These are phyloP conservation scores for Chaetodon trifascialis DNA, from an alignment of 2,113 vertebrate genomes.

Conservation along the genomic window DNA sequence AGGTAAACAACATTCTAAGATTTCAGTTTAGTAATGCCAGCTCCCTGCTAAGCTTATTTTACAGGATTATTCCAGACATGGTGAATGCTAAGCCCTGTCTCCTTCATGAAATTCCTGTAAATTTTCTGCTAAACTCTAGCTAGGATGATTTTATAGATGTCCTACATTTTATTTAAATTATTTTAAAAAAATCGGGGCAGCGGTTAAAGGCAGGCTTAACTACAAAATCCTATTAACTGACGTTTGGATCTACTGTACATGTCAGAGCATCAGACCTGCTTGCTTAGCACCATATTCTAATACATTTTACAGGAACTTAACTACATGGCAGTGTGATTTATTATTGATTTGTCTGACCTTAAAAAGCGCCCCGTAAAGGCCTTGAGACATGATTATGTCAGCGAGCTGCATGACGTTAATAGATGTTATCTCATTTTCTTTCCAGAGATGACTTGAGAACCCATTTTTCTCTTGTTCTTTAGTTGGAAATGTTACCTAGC, in stretches of 20 bases:
- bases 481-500: background rate
- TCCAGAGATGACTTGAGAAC: background rate
- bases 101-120: background rate
- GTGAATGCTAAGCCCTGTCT: constrained; percentile 16
- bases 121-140: background rate
- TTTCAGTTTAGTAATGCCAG: constrained; percentile 31
- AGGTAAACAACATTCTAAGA: constrained; percentile 42
- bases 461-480: background rate
- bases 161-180: constrained; percentile 7
- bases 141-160: background rate
- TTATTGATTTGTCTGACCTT: background rate
- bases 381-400: background rate
- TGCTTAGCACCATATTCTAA: background rate
- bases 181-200: background rate
- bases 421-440: background rate
- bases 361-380: background rate
- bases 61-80: constrained; percentile 30
- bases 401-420: background rate
- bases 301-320: background rate
- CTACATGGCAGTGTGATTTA: background rate
- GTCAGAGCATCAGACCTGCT: background rate
- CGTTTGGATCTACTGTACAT: background rate
- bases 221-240: background rate
- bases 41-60: constrained; percentile 21
- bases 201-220: background rate